These are phyloP conservation scores for Heliconius hortense DNA, from an alignment of 2,888 invertebrate species.

Conservation along the genomic window DNA sequence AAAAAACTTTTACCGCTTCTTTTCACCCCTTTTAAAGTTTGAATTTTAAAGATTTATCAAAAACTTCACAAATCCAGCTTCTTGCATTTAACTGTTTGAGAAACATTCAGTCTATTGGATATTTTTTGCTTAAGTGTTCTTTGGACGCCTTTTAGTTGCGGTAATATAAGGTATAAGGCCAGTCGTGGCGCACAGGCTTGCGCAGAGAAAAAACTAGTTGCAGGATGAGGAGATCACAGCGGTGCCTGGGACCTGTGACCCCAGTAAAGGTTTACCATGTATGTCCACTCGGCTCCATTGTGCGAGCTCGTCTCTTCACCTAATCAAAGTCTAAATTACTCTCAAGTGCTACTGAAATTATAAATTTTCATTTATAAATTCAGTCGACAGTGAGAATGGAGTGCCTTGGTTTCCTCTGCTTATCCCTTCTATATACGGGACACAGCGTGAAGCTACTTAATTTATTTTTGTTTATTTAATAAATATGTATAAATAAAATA, in stretches of 20 bases:
- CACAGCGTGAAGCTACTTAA: background rate
- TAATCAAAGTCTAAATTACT: too few species aligned
- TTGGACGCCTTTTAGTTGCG: background rate
- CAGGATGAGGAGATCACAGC: too few species aligned
- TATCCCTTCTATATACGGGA: background rate
- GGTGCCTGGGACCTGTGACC: too few species aligned
- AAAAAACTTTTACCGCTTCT: slow-evolving; percentile 21
- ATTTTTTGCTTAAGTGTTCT: background rate
- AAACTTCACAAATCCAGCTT: slow-evolving; percentile 20
- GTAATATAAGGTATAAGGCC: background rate
- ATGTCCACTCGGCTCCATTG: too few species aligned
- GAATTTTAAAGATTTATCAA: slow-evolving; percentile 23
- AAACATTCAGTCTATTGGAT: slow-evolving; percentile 10
- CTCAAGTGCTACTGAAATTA: too few species aligned
- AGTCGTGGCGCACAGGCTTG: too few species aligned
- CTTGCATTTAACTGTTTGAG: slow-evolving; percentile 19
- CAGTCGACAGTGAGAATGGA: too few species aligned
- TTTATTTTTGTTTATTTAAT: background rate
- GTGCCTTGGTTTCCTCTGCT: background rate
- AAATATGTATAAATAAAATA: background rate
- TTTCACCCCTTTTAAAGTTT: slow-evolving; percentile 25
- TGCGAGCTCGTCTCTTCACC: too few species aligned
- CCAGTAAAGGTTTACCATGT: too few species aligned
- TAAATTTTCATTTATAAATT: too few species aligned
- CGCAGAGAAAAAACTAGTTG: too few species aligned